A percentile compares a stretch with the other conserved stretches of the same genome.
Conservation (phyloP, 1,140 invertebrate genomes). For the Drosophila kepulauana region DNA sequence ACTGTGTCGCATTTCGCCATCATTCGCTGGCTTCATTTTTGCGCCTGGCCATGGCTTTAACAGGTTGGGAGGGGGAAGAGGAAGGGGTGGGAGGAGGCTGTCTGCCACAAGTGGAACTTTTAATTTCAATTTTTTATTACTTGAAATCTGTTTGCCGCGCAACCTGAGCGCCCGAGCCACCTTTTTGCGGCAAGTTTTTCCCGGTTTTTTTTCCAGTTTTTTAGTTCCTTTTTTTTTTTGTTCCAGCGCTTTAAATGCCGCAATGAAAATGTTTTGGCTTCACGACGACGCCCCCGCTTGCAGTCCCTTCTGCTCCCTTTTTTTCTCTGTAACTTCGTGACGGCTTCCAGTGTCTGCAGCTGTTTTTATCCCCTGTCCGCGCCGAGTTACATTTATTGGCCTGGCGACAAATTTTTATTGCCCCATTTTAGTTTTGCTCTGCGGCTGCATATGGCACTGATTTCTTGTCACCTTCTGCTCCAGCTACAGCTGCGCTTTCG, state of each 20-base stretch:
- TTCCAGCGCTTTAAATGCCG: constrained; percentile 58
- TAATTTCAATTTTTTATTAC: constrained; percentile 82
- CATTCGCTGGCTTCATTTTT: constrained; percentile 1
- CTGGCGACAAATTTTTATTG: constrained; percentile 81
- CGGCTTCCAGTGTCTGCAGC: constrained; percentile 9
- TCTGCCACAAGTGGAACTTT: constrained; percentile 65
- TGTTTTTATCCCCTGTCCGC: constrained; percentile 23
- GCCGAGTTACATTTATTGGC: constrained; percentile 71
- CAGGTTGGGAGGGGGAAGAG: constrained; percentile 18
- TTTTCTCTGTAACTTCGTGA: constrained; percentile 18
- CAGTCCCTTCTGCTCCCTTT: constrained; percentile 5
- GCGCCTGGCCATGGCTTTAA: background rate
- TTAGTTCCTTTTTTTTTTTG: constrained; percentile 24
- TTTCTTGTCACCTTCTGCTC: constrained; percentile 47
- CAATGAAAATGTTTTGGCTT: constrained; percentile 68
- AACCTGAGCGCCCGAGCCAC: constrained; percentile 50
- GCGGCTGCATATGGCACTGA: constrained; percentile 64
- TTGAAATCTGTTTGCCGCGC: constrained; percentile 68
- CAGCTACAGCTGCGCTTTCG: background rate
- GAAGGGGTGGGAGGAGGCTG: background rate
- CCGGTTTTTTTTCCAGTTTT: background rate
- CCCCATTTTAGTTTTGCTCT: constrained; percentile 58
- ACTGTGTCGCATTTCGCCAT: constrained; percentile 64
- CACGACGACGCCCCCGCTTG: background rate
- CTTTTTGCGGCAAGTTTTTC: constrained; percentile 57